Evolutionary conservation across 2,888 invertebrate species (phyloP), one percentile per base, ranked within the genome.

Genomic region (Synanthedon andrenaeformis): DNA sequence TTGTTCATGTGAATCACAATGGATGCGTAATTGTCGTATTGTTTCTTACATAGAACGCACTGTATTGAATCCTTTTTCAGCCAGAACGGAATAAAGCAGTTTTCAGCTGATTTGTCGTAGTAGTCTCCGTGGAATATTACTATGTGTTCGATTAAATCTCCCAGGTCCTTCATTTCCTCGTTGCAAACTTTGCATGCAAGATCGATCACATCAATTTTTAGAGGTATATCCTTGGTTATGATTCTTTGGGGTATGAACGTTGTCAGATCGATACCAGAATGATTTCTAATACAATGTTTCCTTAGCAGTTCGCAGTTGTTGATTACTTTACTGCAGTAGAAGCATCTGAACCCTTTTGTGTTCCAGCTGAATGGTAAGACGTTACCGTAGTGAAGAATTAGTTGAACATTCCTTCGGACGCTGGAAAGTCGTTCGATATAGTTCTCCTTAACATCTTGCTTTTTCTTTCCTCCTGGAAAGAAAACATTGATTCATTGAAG

Each of bases 1-100:
- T 72, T 83, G 35, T 79, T 74, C 82, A 82, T 82, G 55, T 84
- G 84, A 0, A 63, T 59, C n/a, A 81, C 62, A 53, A 83, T 66
- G 0, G 68, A 66, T 0, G 71, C 60, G 35, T 81, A 79, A 51
- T 80, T 83, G 35, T 82, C 80, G 45, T 69, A 81, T 10, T 55
- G 59, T 0, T 56, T 63, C 0, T 67, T 66, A 51, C 83, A 84
- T 0, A 76, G 52, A 0, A 70, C 72, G 51, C 83, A 83, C 1
- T 69, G 56, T 67, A 79, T 70, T 0, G 67, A 1, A 2, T 72
- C 64, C 41, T 70, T 76, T 2, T 59, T 68, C 4, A 84, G 57
- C 6, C 70, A 23, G 58, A 84, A 84, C 0, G 85, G 83, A 4
- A 83, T 72, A 1, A 75, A 65, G 54, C 78, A 79, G 0, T 72